A percentile compares a stretch with the other conserved stretches of the same genome.
Evolutionary conservation across 2,797 vertebrate genomes (phyloP).

Genomic region (Orestias chungarensis): DNA sequence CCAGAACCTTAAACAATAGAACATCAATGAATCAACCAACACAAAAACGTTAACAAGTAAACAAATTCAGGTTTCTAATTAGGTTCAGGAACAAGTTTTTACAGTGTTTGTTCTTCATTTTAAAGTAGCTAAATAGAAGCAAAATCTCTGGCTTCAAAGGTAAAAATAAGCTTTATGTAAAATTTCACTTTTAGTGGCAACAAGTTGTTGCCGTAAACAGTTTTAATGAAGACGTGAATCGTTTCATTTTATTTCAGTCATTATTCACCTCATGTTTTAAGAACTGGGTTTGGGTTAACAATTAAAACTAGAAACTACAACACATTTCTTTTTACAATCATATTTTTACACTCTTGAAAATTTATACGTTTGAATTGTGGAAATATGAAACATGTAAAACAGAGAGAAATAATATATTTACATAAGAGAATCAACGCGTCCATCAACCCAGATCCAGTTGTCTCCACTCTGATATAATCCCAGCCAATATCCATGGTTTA

Average conservation of each 20-base stretch:
- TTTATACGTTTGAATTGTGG: not conserved
- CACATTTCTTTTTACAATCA: not conserved
- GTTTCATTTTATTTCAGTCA: too few species aligned
- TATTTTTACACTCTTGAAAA: not conserved
- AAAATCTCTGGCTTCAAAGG: not conserved
- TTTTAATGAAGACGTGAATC: too few species aligned
- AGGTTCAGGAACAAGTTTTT: not conserved
- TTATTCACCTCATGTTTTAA: too few species aligned
- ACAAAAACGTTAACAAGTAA: not conserved
- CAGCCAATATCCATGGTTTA: conserved; percentile 48
- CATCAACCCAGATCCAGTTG: conserved; percentile 49
- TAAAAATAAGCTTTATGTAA: not conserved
- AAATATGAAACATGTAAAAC: not conserved
- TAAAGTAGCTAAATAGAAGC: not conserved
- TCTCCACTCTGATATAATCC: not conserved
- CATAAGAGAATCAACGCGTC: conserved; percentile 24
- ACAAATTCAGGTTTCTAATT: not conserved
- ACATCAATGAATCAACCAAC: not conserved
- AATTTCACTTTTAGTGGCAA: not conserved
- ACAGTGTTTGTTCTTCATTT: not conserved
- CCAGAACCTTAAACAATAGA: not conserved
- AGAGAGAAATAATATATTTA: conserved; percentile 7
- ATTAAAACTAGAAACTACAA: too few species aligned
- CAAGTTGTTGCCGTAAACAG: not conserved
- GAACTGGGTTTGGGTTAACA: too few species aligned